phyloP scores from a whole-genome alignment of 2,888 invertebrate genomes.

The Tetramorium bicarinatum region DNA sequence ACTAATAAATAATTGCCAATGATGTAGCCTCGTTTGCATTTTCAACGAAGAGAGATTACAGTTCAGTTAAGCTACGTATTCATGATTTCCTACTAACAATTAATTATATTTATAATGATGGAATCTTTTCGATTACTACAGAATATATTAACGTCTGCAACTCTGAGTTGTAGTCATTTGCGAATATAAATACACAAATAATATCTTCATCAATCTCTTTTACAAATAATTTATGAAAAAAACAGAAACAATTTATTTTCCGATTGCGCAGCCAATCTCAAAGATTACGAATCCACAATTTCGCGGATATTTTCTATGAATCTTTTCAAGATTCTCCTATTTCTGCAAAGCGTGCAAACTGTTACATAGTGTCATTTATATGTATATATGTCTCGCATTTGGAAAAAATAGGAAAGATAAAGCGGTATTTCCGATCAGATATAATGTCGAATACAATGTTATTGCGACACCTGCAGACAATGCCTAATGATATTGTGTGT shows the following conservation, averaged over 20 bases:
- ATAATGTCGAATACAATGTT: neutral
- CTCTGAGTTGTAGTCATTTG: neutral
- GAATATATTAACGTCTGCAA: neutral
- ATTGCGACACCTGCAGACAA: slow-evolving; percentile 44
- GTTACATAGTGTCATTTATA: slow-evolving; percentile 8
- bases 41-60: neutral
- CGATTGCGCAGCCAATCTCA: neutral
- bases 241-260: neutral
- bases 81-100: slow-evolving; percentile 14
- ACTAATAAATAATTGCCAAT: neutral
- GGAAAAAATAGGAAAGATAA: slow-evolving; percentile 1
- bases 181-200: neutral
- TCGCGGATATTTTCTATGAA: neutral
- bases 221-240: neutral
- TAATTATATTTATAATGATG: slow-evolving; percentile 1
- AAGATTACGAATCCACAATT: neutral
- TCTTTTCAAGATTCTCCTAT: neutral
- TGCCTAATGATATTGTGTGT: slow-evolving; percentile 16
- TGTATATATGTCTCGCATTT: neutral
- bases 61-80: neutral
- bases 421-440: slow-evolving; percentile 26
- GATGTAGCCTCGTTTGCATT: slow-evolving; percentile 1
- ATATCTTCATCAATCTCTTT: neutral
- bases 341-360: neutral
- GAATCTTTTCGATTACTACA: neutral